phyloP scores from a whole-genome alignment of 2,113 vertebrate species.

The Sula dactylatra region DNA sequence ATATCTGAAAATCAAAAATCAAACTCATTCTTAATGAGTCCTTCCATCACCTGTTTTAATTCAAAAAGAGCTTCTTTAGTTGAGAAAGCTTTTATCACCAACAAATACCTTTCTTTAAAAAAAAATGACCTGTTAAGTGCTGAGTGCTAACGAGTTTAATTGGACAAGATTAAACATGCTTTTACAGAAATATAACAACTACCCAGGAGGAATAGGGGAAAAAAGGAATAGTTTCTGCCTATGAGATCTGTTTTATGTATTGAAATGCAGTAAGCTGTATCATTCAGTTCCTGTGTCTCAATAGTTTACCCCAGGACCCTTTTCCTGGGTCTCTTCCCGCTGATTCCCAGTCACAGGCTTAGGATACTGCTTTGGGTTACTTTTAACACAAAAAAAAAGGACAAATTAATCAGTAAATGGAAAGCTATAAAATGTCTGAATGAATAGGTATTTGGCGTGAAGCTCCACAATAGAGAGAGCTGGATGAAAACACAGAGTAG shows the following conservation, averaged over 20 bases:
- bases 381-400: neutral
- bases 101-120: neutral
- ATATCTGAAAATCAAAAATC: conserved; percentile 4
- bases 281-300: neutral
- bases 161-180: neutral
- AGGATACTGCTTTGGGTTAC: neutral
- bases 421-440: neutral
- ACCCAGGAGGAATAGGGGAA: neutral
- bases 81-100: neutral
- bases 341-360: neutral
- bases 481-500: neutral
- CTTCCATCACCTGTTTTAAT: neutral
- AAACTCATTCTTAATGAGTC: neutral
- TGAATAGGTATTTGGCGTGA: neutral
- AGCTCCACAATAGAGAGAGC: neutral
- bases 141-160: neutral
- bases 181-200: neutral
- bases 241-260: neutral
- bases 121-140: neutral
- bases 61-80: neutral
- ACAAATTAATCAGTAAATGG: neutral
- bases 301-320: neutral
- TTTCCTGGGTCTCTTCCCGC: neutral
- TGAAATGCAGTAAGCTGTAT: neutral
- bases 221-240: neutral